Percentiles rank a stretch among this genome's conserved stretches.
Conservation (phyloP, 2,113 vertebrate genomes). For the Campylomormyrus tamandua region DNA sequence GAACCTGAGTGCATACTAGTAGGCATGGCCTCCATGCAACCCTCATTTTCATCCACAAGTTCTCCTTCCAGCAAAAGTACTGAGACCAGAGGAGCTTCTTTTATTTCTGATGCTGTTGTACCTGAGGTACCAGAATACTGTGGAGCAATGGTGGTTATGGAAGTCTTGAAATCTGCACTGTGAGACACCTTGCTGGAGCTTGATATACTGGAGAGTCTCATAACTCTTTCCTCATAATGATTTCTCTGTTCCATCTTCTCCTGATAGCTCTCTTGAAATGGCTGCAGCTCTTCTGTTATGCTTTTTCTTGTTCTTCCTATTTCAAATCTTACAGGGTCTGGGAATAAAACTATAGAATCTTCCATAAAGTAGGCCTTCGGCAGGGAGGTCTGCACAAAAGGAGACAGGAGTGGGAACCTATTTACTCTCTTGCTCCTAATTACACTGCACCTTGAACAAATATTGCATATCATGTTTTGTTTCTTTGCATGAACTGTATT, state of each 20-base stretch:
- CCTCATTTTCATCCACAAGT: background rate
- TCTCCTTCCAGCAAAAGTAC: background rate
- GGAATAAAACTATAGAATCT: slow-evolving; percentile 16
- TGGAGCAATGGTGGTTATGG: background rate
- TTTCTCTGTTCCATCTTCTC: slow-evolving; percentile 25
- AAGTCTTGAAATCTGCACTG: background rate
- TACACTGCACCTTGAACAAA: background rate
- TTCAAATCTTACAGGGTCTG: slow-evolving; percentile 22
- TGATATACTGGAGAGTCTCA: slow-evolving; percentile 2
- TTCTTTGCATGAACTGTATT: background rate
- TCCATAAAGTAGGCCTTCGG: background rate
- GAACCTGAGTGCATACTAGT: background rate
- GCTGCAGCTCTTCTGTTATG: background rate
- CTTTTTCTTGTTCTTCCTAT: background rate
- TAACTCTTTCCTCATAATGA: slow-evolving; percentile 28
- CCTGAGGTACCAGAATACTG: background rate
- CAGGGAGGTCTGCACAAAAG: slow-evolving; percentile 8
- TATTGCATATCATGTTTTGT: background rate
- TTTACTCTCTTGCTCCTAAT: background rate
- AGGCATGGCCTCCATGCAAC: background rate
- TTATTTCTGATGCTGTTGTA: background rate
- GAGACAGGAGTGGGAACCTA: background rate
- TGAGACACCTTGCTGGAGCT: background rate
- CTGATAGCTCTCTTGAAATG: background rate
- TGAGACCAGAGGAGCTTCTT: background rate